Evolutionary conservation across 1,140 invertebrate genomes (phyloP), one percentile per base, ranked within the genome.

Genomic region (Sinella curviseta): DNA sequence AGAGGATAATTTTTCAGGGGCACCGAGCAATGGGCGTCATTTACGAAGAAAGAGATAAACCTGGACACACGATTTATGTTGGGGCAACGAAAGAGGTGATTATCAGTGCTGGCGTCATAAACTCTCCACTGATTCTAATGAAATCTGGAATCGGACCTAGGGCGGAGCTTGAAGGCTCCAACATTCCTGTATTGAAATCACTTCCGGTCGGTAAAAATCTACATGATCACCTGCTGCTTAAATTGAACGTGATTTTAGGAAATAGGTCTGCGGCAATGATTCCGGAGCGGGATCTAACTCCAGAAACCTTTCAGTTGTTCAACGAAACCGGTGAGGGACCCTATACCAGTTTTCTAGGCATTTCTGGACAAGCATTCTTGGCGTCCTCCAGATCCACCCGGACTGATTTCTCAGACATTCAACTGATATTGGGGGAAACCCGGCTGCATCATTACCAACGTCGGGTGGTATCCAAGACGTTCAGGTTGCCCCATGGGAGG

Each of bases 181-280:
- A 20, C 20, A 74, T 76, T 57, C 33, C 20, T 20, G n/a, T 70
- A 31, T 1, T 24, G 54, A 80, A 33, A 48, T 28, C 34, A 16
- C 57, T 80, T 24, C 78, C 74, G 48, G 78, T 75, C 16, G 78
- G 73, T 0, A 33, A 65, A 20, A 35, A 70, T 16, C 31, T 80
- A 3, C 57, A 70, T 33, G 74, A 76, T 54, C 74, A 75, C 30
- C 1, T 33, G 3, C 8, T 70, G 26, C 28, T 31, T 4, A 24
- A 14, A 2, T 14, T 70, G 30, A 33, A 30, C 12, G 2, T 70
- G 4, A 14, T 33, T 2, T 4, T 70, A 4, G 31, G 31, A 4
- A 33, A 70, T 30, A 16, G 1, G n/a, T 70, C 65, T 8, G 3
- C 14, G 4, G 65, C 31, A 8, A 8, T 33, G 1, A n/a, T 31